phyloP scores from a whole-genome alignment of 2,113 vertebrate genomes.

The Taurulus bubalis region DNA sequence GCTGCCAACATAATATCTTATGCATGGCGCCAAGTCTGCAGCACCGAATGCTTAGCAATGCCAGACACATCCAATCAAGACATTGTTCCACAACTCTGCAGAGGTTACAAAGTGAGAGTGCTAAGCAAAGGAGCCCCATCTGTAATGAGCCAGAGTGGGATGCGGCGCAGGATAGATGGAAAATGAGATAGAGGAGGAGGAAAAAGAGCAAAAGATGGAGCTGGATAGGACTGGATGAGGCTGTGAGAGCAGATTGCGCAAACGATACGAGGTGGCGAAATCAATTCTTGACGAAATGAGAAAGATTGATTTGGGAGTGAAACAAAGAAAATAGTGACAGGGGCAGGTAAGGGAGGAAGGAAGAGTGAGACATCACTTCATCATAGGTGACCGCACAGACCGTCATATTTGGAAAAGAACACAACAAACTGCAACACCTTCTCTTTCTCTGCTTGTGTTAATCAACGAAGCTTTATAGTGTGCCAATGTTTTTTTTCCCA shows the following conservation, averaged over 20 bases:
- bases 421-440: neutral
- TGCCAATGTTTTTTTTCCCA: neutral
- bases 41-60: slow-evolving; percentile 64
- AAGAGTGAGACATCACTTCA: slow-evolving; percentile 42
- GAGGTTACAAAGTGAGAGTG: slow-evolving; percentile 56
- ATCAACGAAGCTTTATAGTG: neutral
- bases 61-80: slow-evolving; percentile 71
- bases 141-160: slow-evolving; percentile 67
- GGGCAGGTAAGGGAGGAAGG: slow-evolving; percentile 17
- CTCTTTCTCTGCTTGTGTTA: neutral
- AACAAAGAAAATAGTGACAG: slow-evolving; percentile 70
- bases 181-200: slow-evolving; percentile 37
- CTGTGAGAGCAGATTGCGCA: slow-evolving; percentile 41
- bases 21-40: slow-evolving; percentile 55
- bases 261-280: slow-evolving; percentile 70
- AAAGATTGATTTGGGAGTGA: slow-evolving; percentile 77
- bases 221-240: slow-evolving; percentile 40
- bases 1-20: slow-evolving; percentile 47
- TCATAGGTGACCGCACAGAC: slow-evolving; percentile 31
- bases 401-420: neutral
- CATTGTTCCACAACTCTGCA: slow-evolving; percentile 61
- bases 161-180: slow-evolving; percentile 34
- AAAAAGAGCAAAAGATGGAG: slow-evolving; percentile 43
- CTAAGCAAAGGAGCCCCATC: slow-evolving; percentile 50
- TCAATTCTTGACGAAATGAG: slow-evolving; percentile 79